phyloP scores from a whole-genome alignment of 2,888 invertebrate species.

The Macrosoma leucophasiata region DNA sequence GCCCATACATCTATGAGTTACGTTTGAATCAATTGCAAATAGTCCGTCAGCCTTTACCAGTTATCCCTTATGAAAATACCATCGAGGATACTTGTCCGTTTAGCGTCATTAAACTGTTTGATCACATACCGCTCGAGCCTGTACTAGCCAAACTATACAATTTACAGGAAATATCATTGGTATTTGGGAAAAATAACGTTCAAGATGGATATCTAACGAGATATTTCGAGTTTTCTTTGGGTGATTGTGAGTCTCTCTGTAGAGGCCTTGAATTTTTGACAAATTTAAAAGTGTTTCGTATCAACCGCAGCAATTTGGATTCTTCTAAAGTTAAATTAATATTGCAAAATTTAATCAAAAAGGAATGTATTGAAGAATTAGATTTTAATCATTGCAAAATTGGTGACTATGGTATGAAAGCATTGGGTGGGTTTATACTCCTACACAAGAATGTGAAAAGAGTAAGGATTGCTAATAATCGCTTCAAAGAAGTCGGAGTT shows the following conservation, averaged over 20 bases:
- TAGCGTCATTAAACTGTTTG: constrained; percentile 56
- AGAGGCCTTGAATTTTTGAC: constrained; percentile 61
- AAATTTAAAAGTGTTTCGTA: constrained; percentile 66
- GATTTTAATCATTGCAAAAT: constrained; percentile 81
- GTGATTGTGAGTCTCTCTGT: constrained; percentile 76
- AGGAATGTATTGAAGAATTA: constrained; percentile 71
- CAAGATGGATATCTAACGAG: constrained; percentile 71
- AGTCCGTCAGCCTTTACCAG: constrained; percentile 65
- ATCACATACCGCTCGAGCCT: constrained; percentile 76
- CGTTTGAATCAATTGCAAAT: constrained; percentile 70
- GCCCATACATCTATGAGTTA: constrained; percentile 69
- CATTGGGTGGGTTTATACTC: constrained; percentile 74
- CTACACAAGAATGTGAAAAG: constrained; percentile 61
- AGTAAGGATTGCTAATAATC: constrained; percentile 73
- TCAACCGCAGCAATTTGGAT: constrained; percentile 77
- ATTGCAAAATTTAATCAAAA: constrained; percentile 68
- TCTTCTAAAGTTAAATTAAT: constrained; percentile 76
- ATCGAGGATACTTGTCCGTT: constrained; percentile 54
- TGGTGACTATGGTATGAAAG: constrained; percentile 77
- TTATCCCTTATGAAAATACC: constrained; percentile 37
- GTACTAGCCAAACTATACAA: constrained; percentile 69
- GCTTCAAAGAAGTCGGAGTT: constrained; percentile 70
- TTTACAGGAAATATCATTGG: constrained; percentile 67
- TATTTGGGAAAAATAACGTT: constrained; percentile 61
- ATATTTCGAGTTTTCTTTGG: constrained; percentile 77